Conservation (phyloP, 35 echinoderm and acorn worm species). For the Patiria miniata region DNA sequence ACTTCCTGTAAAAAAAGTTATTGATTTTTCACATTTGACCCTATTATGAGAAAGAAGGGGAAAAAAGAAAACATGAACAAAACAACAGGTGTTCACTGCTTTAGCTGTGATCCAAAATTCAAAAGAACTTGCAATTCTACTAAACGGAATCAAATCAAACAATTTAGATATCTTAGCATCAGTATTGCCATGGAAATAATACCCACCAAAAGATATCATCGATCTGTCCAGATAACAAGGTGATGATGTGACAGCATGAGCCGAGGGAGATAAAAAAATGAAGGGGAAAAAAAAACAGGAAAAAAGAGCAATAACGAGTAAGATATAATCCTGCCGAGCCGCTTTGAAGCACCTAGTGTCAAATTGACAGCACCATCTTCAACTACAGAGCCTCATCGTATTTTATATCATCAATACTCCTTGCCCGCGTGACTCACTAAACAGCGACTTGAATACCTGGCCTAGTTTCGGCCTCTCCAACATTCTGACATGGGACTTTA, state of each 20-base stretch:
- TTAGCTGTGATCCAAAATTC: too few species aligned
- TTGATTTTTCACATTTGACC: too few species aligned
- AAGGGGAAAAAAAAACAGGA: background rate
- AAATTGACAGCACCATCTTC: conserved; percentile 23
- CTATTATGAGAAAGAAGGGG: too few species aligned
- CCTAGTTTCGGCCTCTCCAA: conserved; percentile 27
- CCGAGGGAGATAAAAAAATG: background rate
- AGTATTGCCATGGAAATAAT: background rate
- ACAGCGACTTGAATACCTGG: conserved; percentile 1
- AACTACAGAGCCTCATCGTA: conserved; percentile 15
- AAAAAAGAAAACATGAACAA: too few species aligned
- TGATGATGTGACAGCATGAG: background rate
- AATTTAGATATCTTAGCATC: background rate
- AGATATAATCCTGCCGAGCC: background rate
- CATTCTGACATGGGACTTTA: conserved; percentile 30
- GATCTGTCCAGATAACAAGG: background rate
- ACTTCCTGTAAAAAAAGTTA: too few species aligned
- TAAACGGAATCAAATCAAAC: background rate
- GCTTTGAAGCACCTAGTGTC: conserved; percentile 20
- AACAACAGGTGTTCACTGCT: too few species aligned
- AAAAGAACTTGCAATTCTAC: background rate
- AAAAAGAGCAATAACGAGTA: conserved; percentile 4
- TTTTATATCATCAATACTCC: conserved; percentile 25
- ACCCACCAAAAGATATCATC: background rate
- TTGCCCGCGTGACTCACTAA: background rate